A percentile compares a stretch with the other conserved stretches of the same genome.
Evolutionary conservation across 2,888 invertebrate species (phyloP).

Genomic region (Myopa tessellatipennis): DNA sequence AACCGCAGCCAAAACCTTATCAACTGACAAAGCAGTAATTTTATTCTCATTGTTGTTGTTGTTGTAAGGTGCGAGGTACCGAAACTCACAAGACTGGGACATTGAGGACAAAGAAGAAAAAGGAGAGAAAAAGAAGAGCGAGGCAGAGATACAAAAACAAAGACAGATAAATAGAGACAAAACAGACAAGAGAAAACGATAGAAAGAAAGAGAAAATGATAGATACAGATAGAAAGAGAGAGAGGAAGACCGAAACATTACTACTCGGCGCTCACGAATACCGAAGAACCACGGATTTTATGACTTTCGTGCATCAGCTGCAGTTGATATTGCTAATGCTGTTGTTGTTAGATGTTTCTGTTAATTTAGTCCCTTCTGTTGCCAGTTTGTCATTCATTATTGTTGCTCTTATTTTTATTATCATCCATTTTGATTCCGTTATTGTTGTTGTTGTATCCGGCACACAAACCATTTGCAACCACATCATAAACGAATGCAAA

Average conservation of each 20-base stretch:
- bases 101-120: background rate
- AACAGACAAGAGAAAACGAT: no score
- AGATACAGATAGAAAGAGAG: background rate
- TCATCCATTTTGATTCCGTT: no score
- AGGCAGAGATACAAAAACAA: no score
- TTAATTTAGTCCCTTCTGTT: background rate
- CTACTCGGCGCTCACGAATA: background rate
- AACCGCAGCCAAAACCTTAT: conserved; percentile 41
- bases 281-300: background rate
- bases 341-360: background rate
- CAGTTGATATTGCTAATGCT: background rate
- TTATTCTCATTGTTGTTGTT: background rate
- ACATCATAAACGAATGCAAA: conserved; percentile 16
- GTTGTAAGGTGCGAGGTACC: background rate
- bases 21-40: conserved; percentile 27
- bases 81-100: no score
- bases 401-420: no score
- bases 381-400: no score
- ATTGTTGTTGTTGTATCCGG: background rate
- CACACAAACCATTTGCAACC: conserved; percentile 17
- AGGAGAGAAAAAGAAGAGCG: no score
- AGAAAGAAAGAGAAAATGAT: background rate
- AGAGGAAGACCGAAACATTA: background rate
- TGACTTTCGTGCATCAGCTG: background rate
- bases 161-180: no score